Evolutionary conservation across 2,797 vertebrate species (phyloP), one percentile per base, ranked within the genome.

Genomic region (Valencia hispanica): DNA sequence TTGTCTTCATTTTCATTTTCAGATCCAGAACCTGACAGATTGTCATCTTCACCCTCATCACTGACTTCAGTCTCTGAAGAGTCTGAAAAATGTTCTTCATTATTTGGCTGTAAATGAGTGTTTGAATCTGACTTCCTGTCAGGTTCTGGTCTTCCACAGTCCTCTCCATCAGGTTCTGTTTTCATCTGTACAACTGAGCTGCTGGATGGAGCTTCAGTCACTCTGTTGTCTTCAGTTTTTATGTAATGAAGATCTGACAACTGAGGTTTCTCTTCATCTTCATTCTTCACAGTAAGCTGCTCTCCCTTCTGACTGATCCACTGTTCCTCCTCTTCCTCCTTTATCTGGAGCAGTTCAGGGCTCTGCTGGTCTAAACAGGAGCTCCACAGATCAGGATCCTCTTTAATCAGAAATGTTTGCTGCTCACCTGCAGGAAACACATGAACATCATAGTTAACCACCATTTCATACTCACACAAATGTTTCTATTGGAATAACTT

Each of bases 251-350:
- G 18, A 3, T 47, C 59, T n/a, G 4, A 41, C 25, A 17, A 48
- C 61, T 50, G 41, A 20, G 69, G 41, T 50, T 80, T 48, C 41
- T 72, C n/a, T 10, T 75, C 61, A 7, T 68, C 59, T 4, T 75
- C 73, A n/a, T 27, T 65, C 63, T 71, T 72, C 41, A 80, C 48
- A 39, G 5, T 71, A 17, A 66, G 12, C 27, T 39, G 68, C 39
- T 66, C 48, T 48, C 22, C 5, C 11, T 55, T 25, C 57, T 47
- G 68, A 7, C 25, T 20, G 50, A 20, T 48, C 68, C 73, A 48
- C 25, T 72, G 59, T 27, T 72, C 73, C 41, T 75, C 72, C 43
- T 74, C 50, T 39, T 79, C 77, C 15, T 78, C 27, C 66, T 75
- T 71, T 53, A 75, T n/a, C 2, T 72, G 59, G 20, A 48, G 4